These are phyloP conservation scores for Pseudochromis fuscus DNA, from an alignment of 2,797 vertebrate species.

Conservation along the genomic window DNA sequence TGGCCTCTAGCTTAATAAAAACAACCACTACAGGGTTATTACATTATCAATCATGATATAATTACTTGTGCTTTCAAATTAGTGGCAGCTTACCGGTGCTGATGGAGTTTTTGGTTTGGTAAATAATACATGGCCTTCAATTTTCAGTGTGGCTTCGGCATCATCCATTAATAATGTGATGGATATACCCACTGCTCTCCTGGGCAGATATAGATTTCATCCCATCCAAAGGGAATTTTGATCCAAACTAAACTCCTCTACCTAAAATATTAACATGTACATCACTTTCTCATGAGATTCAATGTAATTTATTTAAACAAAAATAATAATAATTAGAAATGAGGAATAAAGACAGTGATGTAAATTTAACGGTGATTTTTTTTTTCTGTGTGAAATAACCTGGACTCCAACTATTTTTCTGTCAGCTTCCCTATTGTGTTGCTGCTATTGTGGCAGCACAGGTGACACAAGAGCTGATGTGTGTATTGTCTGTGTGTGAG, in stretches of 20 bases:
- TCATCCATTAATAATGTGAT: constrained; percentile 76
- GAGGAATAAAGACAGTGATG: neutral
- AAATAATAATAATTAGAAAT: no score
- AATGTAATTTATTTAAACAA: no score
- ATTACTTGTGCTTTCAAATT: constrained; percentile 3
- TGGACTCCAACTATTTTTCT: constrained; percentile 75
- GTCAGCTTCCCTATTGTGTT: constrained; percentile 84
- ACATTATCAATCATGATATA: neutral
- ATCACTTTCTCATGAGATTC: neutral
- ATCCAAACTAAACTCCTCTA: constrained; percentile 20
- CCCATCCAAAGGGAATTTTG: constrained; percentile 26
- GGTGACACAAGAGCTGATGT: constrained; percentile 71
- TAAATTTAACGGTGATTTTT: constrained; percentile 12
- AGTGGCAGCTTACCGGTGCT: neutral
- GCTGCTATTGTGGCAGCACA: constrained; percentile 75
- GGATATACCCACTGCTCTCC: constrained; percentile 61
- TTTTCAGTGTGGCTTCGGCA: constrained; percentile 43
- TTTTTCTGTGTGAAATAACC: constrained; percentile 54
- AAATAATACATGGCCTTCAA: constrained; percentile 52
- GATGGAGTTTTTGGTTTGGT: constrained; percentile 39
- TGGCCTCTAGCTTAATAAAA: neutral
- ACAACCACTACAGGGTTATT: neutral
- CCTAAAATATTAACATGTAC: neutral
- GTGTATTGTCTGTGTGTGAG: constrained; percentile 75
- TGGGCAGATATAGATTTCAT: constrained; percentile 71